Percentiles rank a stretch among this genome's conserved stretches.
These are phyloP conservation scores for Proteles cristata DNA, from an alignment of 2,113 vertebrate genomes.

Conservation along the genomic window DNA sequence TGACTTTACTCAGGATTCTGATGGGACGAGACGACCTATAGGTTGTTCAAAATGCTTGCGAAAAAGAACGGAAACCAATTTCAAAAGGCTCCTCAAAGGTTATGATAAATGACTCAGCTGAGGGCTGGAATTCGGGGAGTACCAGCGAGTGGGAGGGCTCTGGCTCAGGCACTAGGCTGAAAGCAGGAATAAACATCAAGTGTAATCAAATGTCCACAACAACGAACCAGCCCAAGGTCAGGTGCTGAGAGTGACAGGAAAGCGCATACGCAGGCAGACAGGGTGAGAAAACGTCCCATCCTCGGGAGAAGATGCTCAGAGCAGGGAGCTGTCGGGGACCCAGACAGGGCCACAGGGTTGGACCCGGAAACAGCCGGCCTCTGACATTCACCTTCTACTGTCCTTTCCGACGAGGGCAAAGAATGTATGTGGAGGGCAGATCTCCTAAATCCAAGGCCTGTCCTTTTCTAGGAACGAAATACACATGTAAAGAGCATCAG, in stretches of 20 bases:
- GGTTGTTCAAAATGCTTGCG: neutral
- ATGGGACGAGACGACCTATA: neutral
- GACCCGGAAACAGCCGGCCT: neutral
- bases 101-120: neutral
- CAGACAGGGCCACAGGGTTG: neutral
- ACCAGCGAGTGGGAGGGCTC: neutral
- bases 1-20: conserved; percentile 33
- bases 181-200: conserved; percentile 44
- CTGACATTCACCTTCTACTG: neutral
- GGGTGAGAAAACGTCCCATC: conserved; percentile 19
- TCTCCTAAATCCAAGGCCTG: neutral
- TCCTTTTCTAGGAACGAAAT: neutral
- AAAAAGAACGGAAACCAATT: conserved; percentile 39
- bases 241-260: neutral
- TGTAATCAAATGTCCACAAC: neutral
- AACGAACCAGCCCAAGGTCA: neutral
- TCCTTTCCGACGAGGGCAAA: neutral
- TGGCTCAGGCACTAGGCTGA: neutral
- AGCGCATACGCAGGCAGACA: neutral
- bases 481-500: conserved; percentile 32
- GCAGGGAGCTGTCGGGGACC: neutral
- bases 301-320: neutral
- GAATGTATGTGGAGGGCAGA: neutral
- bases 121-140: neutral
- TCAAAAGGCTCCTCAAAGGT: conserved; percentile 6